Evolutionary conservation across 2,888 invertebrate species (phyloP).

Genomic region (Agrypnus murinus): DNA sequence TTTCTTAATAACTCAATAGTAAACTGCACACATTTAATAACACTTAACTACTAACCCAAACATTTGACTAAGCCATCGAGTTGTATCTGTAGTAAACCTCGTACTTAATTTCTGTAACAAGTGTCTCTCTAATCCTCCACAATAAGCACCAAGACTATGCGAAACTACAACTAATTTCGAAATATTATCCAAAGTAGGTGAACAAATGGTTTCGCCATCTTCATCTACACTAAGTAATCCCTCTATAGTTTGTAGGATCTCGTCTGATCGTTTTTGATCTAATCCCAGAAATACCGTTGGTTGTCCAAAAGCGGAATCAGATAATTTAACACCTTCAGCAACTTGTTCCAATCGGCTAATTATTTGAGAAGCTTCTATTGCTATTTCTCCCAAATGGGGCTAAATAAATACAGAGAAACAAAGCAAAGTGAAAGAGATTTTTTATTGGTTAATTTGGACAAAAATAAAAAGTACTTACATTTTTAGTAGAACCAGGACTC

Average conservation of each 20-base stretch:
- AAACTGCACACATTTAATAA: no score
- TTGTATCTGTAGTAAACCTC: conserved; percentile 88
- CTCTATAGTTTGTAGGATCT: conserved; percentile 77
- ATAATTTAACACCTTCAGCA: conserved; percentile 64
- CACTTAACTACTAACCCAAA: conserved; percentile 85
- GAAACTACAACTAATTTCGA: conserved; percentile 83
- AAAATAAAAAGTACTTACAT: conserved; percentile 52
- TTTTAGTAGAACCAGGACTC: conserved; percentile 52
- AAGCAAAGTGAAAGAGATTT: no score
- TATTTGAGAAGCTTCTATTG: conserved; percentile 71
- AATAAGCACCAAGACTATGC: conserved; percentile 91
- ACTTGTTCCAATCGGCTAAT: conserved; percentile 70
- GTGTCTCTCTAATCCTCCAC: conserved; percentile 86
- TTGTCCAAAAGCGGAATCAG: conserved; percentile 59
- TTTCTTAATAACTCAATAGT: no score
- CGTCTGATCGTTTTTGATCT: conserved; percentile 71
- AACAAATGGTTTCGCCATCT: conserved; percentile 76
- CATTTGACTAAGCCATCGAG: conserved; percentile 90
- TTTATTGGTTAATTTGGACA: conserved; percentile 64
- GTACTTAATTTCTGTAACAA: conserved; percentile 87
- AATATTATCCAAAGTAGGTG: conserved; percentile 78
- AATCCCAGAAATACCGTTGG: conserved; percentile 68
- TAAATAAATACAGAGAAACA: conserved; percentile 52
- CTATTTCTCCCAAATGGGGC: conserved; percentile 69
- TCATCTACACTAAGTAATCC: conserved; percentile 77